phyloP scores from a whole-genome alignment of 2,797 vertebrate species.

The Sebastes matsubarae region DNA sequence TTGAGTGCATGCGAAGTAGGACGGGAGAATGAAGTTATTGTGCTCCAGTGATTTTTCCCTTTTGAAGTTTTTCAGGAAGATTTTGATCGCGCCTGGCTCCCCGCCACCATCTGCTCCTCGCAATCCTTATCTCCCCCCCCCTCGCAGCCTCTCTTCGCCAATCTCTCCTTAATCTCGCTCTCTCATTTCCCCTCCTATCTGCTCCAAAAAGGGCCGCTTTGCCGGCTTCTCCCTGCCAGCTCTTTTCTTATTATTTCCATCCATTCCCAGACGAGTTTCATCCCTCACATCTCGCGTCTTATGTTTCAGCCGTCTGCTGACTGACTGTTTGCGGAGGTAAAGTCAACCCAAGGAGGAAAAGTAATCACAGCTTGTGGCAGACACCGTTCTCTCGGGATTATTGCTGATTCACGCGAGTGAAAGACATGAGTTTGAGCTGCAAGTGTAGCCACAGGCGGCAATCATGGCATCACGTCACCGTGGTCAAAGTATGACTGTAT shows the following conservation, averaged over 20 bases:
- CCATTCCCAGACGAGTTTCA: background rate
- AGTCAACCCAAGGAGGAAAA: slow-evolving; percentile 33
- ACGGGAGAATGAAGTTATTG: slow-evolving; percentile 4
- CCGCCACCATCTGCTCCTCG: slow-evolving; percentile 31
- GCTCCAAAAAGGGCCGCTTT: background rate
- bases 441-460: background rate
- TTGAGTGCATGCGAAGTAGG: background rate
- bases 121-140: slow-evolving; percentile 18
- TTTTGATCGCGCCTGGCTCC: slow-evolving; percentile 17
- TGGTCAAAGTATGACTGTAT: background rate
- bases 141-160: slow-evolving; percentile 9
- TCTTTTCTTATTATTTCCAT: background rate
- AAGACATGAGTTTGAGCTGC: background rate
- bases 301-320: slow-evolving; percentile 4
- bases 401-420: slow-evolving; percentile 16
- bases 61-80: slow-evolving; percentile 33
- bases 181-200: background rate
- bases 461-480: background rate
- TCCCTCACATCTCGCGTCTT: background rate
- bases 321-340: slow-evolving; percentile 8
- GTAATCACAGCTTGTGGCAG: slow-evolving; percentile 2
- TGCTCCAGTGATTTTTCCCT: slow-evolving; percentile 16
- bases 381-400: slow-evolving; percentile 10
- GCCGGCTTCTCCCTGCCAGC: background rate
- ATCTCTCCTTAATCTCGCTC: slow-evolving; percentile 22